These are phyloP conservation scores for Cyanocitta stelleri DNA, from an alignment of 2,113 vertebrate genomes.

Conservation along the genomic window DNA sequence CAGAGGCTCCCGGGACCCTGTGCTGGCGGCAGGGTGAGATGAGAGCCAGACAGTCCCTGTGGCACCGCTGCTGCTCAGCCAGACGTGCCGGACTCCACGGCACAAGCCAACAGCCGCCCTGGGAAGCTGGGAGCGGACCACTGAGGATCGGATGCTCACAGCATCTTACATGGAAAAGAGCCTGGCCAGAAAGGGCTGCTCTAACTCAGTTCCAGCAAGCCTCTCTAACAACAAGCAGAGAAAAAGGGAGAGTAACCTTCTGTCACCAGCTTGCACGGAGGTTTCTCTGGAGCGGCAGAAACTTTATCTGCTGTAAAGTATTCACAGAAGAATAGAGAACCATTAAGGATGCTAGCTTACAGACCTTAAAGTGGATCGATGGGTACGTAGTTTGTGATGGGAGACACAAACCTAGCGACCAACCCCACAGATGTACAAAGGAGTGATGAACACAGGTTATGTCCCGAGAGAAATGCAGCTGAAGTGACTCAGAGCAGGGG, in stretches of 20 bases:
- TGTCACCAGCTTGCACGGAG: neutral
- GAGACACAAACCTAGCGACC: neutral
- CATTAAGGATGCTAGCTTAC: neutral
- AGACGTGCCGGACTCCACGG: rapidly evolving
- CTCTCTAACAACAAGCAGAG: neutral
- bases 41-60: rapidly evolving
- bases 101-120: neutral
- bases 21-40: rapidly evolving
- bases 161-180: neutral
- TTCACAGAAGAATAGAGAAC: neutral
- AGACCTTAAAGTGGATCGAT: neutral
- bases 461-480: neutral
- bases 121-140: neutral
- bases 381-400: neutral
- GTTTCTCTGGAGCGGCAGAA: neutral
- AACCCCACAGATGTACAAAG: neutral
- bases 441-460: neutral
- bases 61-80: neutral
- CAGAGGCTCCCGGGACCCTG: neutral
- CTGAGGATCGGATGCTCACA: rapidly evolving
- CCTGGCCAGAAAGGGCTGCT: neutral
- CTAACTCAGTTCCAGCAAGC: neutral
- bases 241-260: neutral
- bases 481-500: neutral
- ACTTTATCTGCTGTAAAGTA: neutral